These are phyloP conservation scores for Chamaea fasciata DNA, from an alignment of 2,113 vertebrate species.

Conservation along the genomic window DNA sequence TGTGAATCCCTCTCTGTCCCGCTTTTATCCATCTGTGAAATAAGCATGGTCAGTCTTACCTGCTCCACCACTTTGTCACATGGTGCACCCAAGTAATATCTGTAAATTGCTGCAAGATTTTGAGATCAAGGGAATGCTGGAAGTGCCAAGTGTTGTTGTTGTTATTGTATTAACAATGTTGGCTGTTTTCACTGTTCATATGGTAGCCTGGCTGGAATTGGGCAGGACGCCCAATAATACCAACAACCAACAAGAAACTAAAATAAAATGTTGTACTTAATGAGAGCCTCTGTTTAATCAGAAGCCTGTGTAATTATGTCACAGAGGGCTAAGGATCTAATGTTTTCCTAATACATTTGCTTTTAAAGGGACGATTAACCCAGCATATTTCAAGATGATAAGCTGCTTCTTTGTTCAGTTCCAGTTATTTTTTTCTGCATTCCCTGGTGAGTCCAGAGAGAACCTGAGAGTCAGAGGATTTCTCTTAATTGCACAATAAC, in stretches of 20 bases:
- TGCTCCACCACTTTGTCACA: not conserved
- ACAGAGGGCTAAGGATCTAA: slow-evolving; percentile 57
- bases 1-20: not conserved
- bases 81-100: not conserved
- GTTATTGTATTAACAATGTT: slow-evolving; percentile 48
- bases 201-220: slow-evolving; percentile 68
- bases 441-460: slow-evolving; percentile 27
- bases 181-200: slow-evolving; percentile 62
- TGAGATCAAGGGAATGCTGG: slow-evolving; percentile 29
- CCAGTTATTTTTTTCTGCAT: slow-evolving; percentile 4
- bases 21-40: slow-evolving; percentile 21
- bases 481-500: slow-evolving; percentile 42
- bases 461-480: slow-evolving; percentile 36
- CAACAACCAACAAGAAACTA: slow-evolving; percentile 54
- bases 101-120: slow-evolving; percentile 38
- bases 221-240: slow-evolving; percentile 51
- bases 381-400: slow-evolving; percentile 57
- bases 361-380: slow-evolving; percentile 58
- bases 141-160: slow-evolving; percentile 59
- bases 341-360: slow-evolving; percentile 54
- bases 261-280: slow-evolving; percentile 65
- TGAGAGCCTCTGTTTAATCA: slow-evolving; percentile 59
- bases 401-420: slow-evolving; percentile 46
- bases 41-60: not conserved
- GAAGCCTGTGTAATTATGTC: slow-evolving; percentile 64